Evolutionary conservation across 2,888 invertebrate species (phyloP).

Genomic region (Temnothorax rugatulus): DNA sequence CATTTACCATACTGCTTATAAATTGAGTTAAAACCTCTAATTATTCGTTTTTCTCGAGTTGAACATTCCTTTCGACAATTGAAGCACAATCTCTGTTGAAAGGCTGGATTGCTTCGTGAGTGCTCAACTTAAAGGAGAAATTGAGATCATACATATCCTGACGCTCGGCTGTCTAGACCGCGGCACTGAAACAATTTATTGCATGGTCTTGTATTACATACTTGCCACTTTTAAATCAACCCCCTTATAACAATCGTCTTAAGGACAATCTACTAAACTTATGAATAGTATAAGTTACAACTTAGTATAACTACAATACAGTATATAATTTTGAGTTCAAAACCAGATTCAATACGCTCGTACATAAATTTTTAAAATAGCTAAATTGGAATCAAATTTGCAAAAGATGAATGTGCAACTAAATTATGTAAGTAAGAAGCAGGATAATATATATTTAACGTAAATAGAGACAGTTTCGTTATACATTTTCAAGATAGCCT

Average conservation of each 20-base stretch:
- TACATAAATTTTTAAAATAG: not conserved
- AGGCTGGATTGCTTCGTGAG: too few species aligned
- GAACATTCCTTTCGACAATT: too few species aligned
- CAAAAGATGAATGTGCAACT: conserved; percentile 7
- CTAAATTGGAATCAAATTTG: not conserved
- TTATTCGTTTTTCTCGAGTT: too few species aligned
- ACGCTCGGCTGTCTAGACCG: too few species aligned
- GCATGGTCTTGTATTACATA: too few species aligned
- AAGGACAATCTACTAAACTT: conserved; percentile 19
- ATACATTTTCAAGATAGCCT: not conserved
- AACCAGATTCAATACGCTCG: not conserved
- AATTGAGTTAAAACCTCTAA: too few species aligned
- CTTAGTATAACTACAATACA: not conserved
- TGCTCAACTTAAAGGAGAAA: too few species aligned
- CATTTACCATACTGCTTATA: too few species aligned
- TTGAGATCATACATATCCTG: too few species aligned
- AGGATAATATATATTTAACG: not conserved
- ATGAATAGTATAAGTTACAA: not conserved
- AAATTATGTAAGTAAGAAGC: not conserved
- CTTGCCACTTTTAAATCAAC: too few species aligned
- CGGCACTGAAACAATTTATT: too few species aligned
- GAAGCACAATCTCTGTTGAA: too few species aligned
- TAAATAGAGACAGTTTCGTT: conserved; percentile 13
- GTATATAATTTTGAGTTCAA: not conserved
- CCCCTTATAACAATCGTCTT: not conserved